Evolutionary conservation across 2,888 invertebrate genomes (phyloP), one percentile per base, ranked within the genome.

Genomic region (Brenthis ino): DNA sequence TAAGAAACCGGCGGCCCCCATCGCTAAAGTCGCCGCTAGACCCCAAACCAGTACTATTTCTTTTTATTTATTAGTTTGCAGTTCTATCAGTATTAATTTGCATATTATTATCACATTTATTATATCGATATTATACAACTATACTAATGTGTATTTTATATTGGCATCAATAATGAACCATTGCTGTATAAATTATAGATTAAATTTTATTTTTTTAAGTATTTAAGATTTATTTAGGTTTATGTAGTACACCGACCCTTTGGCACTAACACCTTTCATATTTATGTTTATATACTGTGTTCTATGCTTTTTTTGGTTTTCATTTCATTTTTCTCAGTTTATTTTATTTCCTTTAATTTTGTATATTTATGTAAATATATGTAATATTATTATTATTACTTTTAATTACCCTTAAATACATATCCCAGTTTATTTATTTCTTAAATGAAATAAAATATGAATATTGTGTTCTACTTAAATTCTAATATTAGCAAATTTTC

Each of bases 11-110:
- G 85, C 77, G 84, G 93, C 89, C 82, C 89, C 91, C 71, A 83
- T 94, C 81, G 86, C 93, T 80, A 94, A 94, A 91, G 94, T 95
- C 78, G 90, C 94, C 80, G 93, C 94, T 86, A 94, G 94, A 94
- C 93, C 94, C 92, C 94, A 94, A 94, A 93, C 91, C 93, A 93
- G 91, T 93, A 92, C 89, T 89, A 84, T 84, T 85, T 83, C 67
- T 85, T 88, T 85, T 82, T 80, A 82, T 83, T 81, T 77, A 77
- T 76, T 79, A 68, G 67, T 33, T 67, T 65, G 72, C 63, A 61
- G 55, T 74, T 65, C 57, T 37, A 8, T 37, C n/a, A 28, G 28
- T 37, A 51, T 20, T 53, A 24, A 60, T 60, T 58, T 48, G 24
- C 48, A 48, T 48, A 50, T 13, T 12, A 20, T 63, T 53, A 53